phyloP scores from a whole-genome alignment of 2,888 invertebrate genomes.

The Brachyptera risi region DNA sequence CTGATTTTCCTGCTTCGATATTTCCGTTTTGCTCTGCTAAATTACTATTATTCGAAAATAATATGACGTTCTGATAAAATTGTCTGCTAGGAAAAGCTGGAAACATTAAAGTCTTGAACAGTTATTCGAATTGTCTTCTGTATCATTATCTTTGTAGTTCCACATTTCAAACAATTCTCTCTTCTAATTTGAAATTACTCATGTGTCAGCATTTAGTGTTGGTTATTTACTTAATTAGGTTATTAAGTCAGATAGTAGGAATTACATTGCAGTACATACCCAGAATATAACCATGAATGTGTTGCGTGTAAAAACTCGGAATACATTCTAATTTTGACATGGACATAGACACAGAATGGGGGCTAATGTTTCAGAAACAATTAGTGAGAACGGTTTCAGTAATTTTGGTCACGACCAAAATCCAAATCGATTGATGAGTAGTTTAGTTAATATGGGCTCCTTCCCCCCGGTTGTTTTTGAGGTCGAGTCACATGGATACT shows the following conservation, averaged over 20 bases:
- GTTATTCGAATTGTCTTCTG: too few species aligned
- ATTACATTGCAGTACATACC: not conserved
- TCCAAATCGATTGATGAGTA: conserved; percentile 1
- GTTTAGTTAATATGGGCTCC: not conserved
- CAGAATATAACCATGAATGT: conserved; percentile 7
- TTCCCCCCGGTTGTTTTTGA: not conserved
- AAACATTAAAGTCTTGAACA: too few species aligned
- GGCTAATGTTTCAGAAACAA: conserved; percentile 4
- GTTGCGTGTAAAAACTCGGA: conserved; percentile 6
- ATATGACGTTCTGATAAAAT: too few species aligned
- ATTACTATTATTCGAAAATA: too few species aligned
- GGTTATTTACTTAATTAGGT: conserved; percentile 7
- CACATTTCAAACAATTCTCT: too few species aligned
- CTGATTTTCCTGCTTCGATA: too few species aligned
- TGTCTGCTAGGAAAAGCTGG: too few species aligned
- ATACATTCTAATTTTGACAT: not conserved
- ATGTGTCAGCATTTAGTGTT: not conserved
- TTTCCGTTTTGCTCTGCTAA: too few species aligned
- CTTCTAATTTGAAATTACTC: conserved; percentile 3
- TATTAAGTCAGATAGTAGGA: conserved; percentile 2
- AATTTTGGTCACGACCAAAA: not conserved
- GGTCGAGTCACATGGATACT: not conserved
- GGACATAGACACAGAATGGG: too few species aligned
- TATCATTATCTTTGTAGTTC: too few species aligned
- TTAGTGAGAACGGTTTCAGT: conserved; percentile 5